Percentiles rank a stretch among this genome's conserved stretches.
These are phyloP conservation scores for Solea solea DNA, from an alignment of 2,113 vertebrate species.

Conservation along the genomic window DNA sequence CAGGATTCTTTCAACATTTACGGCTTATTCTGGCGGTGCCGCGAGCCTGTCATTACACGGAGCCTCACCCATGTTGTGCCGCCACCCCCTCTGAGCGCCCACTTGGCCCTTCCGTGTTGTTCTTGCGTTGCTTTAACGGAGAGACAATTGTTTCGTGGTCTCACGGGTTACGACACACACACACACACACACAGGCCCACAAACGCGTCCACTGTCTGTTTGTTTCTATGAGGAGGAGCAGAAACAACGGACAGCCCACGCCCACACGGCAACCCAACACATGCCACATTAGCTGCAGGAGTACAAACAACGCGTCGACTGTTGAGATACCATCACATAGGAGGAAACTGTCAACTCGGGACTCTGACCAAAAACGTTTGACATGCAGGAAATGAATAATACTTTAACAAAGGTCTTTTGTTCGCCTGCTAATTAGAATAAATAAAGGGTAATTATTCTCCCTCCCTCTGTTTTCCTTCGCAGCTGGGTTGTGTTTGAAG, in stretches of 20 bases:
- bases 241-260: neutral
- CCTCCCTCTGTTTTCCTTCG: conserved; percentile 19
- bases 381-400: neutral
- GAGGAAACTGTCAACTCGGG: conserved; percentile 1
- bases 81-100: conserved; percentile 3
- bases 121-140: neutral
- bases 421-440: conserved; percentile 8
- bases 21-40: conserved; percentile 28
- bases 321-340: conserved; percentile 14
- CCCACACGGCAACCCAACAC: neutral
- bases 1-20: conserved; percentile 18
- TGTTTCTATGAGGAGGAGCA: neutral
- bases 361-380: conserved; percentile 19
- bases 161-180: conserved; percentile 3
- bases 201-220: conserved; percentile 16
- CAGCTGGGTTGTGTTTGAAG: conserved; percentile 93
- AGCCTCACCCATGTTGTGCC: conserved; percentile 40
- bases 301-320: conserved; percentile 13
- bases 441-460: conserved; percentile 1
- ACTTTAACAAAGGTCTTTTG: conserved; percentile 5
- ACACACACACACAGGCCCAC: conserved; percentile 22
- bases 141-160: conserved; percentile 18
- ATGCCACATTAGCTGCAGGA: conserved; percentile 3
- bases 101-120: conserved; percentile 19
- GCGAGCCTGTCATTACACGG: conserved; percentile 48